These are phyloP conservation scores for Drosophila meridiana DNA, from an alignment of 2,888 invertebrate genomes.

Conservation along the genomic window DNA sequence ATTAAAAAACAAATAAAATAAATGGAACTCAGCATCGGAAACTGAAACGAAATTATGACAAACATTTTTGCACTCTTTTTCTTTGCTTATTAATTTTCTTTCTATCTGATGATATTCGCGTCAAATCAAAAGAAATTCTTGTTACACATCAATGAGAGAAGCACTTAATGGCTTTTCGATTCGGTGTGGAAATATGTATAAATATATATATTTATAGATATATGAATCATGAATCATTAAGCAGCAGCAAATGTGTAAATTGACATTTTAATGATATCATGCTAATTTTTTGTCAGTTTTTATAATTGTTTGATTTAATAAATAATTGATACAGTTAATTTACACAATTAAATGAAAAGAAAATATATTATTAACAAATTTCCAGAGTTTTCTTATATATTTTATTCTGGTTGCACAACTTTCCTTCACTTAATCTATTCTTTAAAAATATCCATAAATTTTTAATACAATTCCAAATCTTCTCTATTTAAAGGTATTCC, in stretches of 20 bases:
- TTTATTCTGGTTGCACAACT: no score
- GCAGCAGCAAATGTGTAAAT: neutral
- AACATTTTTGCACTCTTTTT: neutral
- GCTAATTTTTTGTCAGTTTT: neutral
- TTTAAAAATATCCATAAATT: neutral
- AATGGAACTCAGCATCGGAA: slow-evolving; percentile 21
- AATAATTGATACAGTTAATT: neutral
- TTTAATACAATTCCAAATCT: neutral
- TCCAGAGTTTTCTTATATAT: neutral
- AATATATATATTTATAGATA: neutral
- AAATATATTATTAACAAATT: neutral
- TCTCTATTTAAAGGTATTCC: neutral
- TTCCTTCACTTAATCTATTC: no score
- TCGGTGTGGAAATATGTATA: slow-evolving; percentile 3
- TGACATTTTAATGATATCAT: slow-evolving; percentile 3
- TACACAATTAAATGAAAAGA: neutral
- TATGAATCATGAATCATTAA: neutral
- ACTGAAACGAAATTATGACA: slow-evolving; percentile 19
- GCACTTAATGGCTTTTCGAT: slow-evolving; percentile 26
- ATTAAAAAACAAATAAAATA: slow-evolving; percentile 6
- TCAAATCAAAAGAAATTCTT: slow-evolving; percentile 26
- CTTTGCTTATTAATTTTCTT: neutral
- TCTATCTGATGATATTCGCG: slow-evolving; percentile 47
- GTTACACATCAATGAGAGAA: slow-evolving; percentile 44
- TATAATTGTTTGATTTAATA: neutral